Percentiles rank a stretch among this genome's conserved stretches.
Evolutionary conservation across 2,113 vertebrate species (phyloP).

Genomic region (Seriola aureovittata): DNA sequence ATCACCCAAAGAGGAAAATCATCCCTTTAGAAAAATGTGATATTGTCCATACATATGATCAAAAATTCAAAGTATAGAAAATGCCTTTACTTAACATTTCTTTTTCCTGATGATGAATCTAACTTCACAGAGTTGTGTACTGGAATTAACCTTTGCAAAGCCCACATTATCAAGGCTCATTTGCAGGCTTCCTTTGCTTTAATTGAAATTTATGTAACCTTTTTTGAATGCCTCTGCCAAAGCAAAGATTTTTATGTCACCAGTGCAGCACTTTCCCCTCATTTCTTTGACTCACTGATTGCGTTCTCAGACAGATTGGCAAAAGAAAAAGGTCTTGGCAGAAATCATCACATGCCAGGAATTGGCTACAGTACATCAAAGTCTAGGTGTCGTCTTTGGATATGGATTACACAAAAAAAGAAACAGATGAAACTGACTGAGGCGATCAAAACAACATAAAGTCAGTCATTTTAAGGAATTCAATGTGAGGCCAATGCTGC

Average conservation of each 20-base stretch:
- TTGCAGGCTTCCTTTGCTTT: slow-evolving; percentile 33
- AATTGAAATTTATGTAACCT: slow-evolving; percentile 50
- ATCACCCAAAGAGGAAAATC: not conserved
- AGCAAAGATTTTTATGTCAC: slow-evolving; percentile 1
- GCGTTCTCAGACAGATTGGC: slow-evolving; percentile 22
- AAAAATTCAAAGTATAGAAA: not conserved
- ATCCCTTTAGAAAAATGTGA: not conserved
- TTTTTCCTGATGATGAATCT: slow-evolving; percentile 29
- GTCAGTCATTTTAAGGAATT: slow-evolving; percentile 12
- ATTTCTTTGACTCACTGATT: slow-evolving; percentile 17
- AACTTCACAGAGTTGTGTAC: slow-evolving; percentile 40
- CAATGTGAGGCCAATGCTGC: not conserved
- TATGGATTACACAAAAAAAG: slow-evolving; percentile 6
- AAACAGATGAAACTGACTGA: slow-evolving; percentile 3
- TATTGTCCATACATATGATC: not conserved
- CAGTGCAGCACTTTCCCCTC: not conserved
- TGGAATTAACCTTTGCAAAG: slow-evolving; percentile 50
- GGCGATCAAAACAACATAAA: slow-evolving; percentile 6
- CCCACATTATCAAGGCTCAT: slow-evolving; percentile 46
- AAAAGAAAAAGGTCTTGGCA: slow-evolving; percentile 15
- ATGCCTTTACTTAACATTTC: not conserved
- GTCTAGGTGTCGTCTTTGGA: slow-evolving; percentile 14
- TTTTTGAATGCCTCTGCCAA: slow-evolving; percentile 25
- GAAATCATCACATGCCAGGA: slow-evolving; percentile 24
- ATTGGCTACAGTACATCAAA: not conserved